Percentiles rank a stretch among this genome's conserved stretches.
These are phyloP conservation scores for Euphonia xanthogaster DNA, from an alignment of 2,797 vertebrate genomes.

Conservation along the genomic window DNA sequence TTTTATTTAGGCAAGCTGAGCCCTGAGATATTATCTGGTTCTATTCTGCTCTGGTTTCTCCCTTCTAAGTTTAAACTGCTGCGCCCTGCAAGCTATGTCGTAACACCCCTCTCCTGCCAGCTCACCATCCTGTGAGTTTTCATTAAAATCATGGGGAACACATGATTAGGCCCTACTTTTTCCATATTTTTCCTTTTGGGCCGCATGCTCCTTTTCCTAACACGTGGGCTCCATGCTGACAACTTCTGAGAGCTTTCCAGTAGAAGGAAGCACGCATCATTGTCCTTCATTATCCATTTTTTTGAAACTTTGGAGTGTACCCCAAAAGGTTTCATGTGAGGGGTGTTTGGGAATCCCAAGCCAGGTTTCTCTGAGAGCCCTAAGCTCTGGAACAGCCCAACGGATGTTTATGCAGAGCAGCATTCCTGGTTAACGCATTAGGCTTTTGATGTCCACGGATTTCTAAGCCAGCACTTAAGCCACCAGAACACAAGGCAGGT, in stretches of 20 bases:
- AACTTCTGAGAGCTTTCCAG: not conserved
- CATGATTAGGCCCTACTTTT: not conserved
- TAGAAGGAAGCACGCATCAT: not conserved
- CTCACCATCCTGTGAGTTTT: not conserved
- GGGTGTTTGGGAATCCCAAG: not conserved
- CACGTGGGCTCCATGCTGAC: rapidly evolving
- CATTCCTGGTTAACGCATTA: not conserved
- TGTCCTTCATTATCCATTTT: not conserved
- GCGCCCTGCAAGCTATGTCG: not conserved
- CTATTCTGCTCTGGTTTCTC: not conserved
- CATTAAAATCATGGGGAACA: not conserved
- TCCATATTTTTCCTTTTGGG: not conserved
- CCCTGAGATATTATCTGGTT: not conserved
- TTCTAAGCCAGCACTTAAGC: not conserved
- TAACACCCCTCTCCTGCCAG: not conserved
- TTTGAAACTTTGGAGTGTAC: not conserved
- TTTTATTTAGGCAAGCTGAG: conserved; percentile 9
- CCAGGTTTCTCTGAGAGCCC: not conserved
- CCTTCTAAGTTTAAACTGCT: not conserved
- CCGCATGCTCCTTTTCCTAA: not conserved
- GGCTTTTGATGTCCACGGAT: not conserved
- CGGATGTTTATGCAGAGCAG: not conserved
- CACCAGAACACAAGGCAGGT: not conserved
- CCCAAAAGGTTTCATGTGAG: not conserved
- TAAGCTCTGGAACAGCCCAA: not conserved